Percentiles rank a stretch among this genome's conserved stretches.
phyloP scores from a whole-genome alignment of 2,113 vertebrate genomes.

The Plotosus lineatus region DNA sequence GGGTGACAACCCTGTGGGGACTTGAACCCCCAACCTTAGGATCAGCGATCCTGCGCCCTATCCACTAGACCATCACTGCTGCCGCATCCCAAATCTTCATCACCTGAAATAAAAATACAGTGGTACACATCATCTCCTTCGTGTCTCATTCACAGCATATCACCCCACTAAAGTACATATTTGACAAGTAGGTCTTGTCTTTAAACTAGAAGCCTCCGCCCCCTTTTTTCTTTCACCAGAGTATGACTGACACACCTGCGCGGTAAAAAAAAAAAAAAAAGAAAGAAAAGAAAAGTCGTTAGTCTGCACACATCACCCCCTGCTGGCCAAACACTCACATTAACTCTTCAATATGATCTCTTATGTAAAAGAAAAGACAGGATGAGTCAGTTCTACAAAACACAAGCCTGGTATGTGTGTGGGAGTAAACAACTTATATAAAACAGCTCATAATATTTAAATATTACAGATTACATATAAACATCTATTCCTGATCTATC shows the following conservation, averaged over 20 bases:
- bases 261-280: no score
- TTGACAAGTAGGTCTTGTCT: background rate
- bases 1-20: no score
- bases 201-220: background rate
- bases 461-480: background rate
- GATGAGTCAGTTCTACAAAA: background rate
- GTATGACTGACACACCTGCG: slow-evolving; percentile 1
- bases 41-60: no score
- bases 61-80: no score
- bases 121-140: background rate
- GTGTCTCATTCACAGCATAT: background rate
- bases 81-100: no score
- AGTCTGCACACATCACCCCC: background rate
- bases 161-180: background rate
- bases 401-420: background rate
- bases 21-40: no score
- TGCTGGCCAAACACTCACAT: background rate
- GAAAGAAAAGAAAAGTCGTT: no score
- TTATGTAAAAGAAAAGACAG: background rate
- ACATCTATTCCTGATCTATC: background rate
- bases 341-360: background rate
- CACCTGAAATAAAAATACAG: no score
- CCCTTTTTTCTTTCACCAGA: background rate
- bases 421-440: background rate
- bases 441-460: background rate